Percentiles rank a stretch among this genome's conserved stretches.
Evolutionary conservation across 1,140 invertebrate genomes (phyloP).

Genomic region (Zaprionus africanus): DNA sequence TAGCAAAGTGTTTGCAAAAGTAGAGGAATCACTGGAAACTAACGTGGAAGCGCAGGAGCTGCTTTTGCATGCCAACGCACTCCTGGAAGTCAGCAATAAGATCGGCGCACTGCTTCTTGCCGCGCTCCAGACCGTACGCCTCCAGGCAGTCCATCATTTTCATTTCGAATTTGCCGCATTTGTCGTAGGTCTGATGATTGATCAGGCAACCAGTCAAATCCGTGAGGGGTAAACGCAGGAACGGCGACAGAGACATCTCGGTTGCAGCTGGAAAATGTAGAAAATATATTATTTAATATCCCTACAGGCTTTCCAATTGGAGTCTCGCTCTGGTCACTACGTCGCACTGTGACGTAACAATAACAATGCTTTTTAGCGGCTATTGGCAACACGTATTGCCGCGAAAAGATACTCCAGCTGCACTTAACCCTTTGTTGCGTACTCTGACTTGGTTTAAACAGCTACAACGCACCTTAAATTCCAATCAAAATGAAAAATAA

Average conservation of each 20-base stretch:
- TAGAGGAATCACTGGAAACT: constrained; percentile 23
- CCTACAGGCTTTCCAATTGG: constrained; percentile 3
- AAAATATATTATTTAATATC: constrained; percentile 8
- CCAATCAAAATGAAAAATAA: constrained; percentile 32
- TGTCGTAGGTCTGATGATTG: constrained; percentile 87
- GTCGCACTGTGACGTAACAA: constrained; percentile 71
- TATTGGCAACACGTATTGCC: no score
- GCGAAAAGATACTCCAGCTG: neutral
- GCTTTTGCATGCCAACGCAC: constrained; percentile 87
- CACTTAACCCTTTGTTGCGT: neutral
- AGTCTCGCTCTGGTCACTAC: neutral
- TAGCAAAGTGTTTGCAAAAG: neutral
- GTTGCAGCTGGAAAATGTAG: constrained; percentile 6
- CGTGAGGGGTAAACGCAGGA: constrained; percentile 87
- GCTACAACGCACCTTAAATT: constrained; percentile 52
- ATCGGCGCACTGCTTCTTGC: constrained; percentile 86
- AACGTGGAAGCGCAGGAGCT: constrained; percentile 86
- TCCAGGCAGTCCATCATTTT: constrained; percentile 89
- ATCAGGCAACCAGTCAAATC: constrained; percentile 87
- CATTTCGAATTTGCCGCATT: constrained; percentile 88
- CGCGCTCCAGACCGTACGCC: constrained; percentile 88
- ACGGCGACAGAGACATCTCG: constrained; percentile 86
- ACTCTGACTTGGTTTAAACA: neutral
- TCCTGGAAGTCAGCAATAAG: constrained; percentile 88
- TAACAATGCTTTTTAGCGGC: constrained; percentile 42